Conservation (phyloP, 1,140 invertebrate species). For the Phymorhynchus buccinoides region DNA sequence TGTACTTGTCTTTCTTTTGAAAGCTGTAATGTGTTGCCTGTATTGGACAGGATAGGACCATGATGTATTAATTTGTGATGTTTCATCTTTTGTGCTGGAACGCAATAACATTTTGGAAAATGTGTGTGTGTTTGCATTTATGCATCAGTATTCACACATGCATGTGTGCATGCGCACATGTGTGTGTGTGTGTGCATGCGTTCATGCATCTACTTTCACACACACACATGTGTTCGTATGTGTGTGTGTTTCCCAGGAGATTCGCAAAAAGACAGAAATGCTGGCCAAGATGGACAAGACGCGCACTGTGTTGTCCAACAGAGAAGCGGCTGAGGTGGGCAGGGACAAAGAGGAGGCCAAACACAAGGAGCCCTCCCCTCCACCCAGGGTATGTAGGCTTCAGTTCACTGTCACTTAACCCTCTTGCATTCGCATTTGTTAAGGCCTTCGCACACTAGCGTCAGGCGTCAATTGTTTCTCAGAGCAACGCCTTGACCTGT, state of each 20-base stretch:
- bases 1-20: no score
- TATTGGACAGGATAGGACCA: no score
- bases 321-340: conserved; percentile 27
- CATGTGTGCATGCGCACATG: neutral
- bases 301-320: conserved; percentile 46
- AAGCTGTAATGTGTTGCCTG: no score
- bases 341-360: conserved; percentile 31
- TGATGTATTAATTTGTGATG: no score
- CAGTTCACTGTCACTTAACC: no score
- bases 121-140: neutral
- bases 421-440: no score
- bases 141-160: neutral
- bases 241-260: conserved; percentile 58
- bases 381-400: conserved; percentile 24
- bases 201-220: neutral
- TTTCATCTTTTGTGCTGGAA: no score
- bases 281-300: conserved; percentile 69
- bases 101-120: no score
- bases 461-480: no score
- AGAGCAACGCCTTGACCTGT: no score
- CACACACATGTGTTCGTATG: neutral
- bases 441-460: no score
- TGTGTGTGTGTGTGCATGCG: neutral
- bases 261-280: conserved; percentile 68
- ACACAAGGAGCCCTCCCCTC: conserved; percentile 25